Percentiles rank a stretch among this genome's conserved stretches.
Conservation (phyloP, 2,797 vertebrate genomes). For the Argya squamiceps region DNA sequence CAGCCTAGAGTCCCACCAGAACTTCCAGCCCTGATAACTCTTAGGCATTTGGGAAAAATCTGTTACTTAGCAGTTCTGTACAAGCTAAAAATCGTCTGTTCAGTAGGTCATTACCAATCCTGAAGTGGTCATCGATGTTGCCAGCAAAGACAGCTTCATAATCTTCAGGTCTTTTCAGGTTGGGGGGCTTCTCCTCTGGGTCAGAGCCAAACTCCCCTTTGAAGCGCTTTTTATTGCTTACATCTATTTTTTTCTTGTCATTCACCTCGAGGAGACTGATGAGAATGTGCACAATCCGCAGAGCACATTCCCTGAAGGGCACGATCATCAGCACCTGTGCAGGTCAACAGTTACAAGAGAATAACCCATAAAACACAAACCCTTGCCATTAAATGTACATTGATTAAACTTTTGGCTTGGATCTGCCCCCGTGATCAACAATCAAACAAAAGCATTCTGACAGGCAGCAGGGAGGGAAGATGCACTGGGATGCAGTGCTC, state of each 20-base stretch:
- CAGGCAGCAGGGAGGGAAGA: background rate
- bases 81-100: background rate
- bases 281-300: constrained; percentile 86
- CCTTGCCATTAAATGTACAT: fast-evolving
- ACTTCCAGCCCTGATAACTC: background rate
- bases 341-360: background rate
- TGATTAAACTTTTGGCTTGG: background rate
- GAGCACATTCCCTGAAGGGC: constrained; percentile 88
- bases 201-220: constrained; percentile 90
- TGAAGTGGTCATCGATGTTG: constrained; percentile 97
- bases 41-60: background rate
- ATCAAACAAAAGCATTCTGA: background rate
- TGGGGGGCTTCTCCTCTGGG: constrained; percentile 81
- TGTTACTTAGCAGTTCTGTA: background rate
- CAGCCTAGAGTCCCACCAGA: background rate
- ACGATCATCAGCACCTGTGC: constrained; percentile 90
- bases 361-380: background rate
- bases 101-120: constrained; percentile 82
- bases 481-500: background rate
- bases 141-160: constrained; percentile 91
- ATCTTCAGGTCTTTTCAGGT: constrained; percentile 90
- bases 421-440: background rate
- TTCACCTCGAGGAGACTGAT: constrained; percentile 87
- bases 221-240: constrained; percentile 95
- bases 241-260: constrained; percentile 86